A percentile compares a stretch with the other conserved stretches of the same genome.
Evolutionary conservation across 2,888 invertebrate genomes (phyloP).

Genomic region (Apamea sordens): DNA sequence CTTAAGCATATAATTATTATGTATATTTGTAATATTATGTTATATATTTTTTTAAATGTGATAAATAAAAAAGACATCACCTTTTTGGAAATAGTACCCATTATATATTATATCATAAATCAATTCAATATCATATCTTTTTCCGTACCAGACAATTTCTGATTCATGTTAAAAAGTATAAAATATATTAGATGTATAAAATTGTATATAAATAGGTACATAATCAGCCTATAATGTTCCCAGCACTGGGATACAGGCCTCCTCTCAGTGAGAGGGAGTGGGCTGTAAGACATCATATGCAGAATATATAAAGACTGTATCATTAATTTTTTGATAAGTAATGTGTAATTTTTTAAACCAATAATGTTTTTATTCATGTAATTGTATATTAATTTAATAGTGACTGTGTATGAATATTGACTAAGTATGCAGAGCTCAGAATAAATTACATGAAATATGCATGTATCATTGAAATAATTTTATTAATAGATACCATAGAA

Average conservation of each 20-base stretch:
- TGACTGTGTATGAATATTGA: neutral
- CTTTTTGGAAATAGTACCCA: neutral
- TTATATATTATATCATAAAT: no score
- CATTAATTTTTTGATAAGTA: no score
- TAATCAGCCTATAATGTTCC: no score
- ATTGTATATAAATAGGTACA: no score
- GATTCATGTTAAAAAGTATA: neutral
- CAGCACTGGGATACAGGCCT: no score
- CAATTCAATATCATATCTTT: neutral
- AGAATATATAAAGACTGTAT: no score
- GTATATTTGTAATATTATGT: no score
- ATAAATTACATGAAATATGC: neutral
- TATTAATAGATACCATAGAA: neutral
- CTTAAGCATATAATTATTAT: neutral
- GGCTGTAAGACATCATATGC: no score
- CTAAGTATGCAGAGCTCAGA: no score
- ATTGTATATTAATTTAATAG: neutral
- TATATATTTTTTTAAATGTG: no score
- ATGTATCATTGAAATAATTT: neutral
- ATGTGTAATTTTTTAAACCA: no score
- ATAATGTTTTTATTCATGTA: neutral
- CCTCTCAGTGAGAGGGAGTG: no score
- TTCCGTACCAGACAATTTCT: neutral
- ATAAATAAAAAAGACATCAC: neutral
- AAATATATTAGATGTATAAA: neutral